Conservation (phyloP, 1,140 invertebrate species). For the Panagrolaimus sp. region DNA sequence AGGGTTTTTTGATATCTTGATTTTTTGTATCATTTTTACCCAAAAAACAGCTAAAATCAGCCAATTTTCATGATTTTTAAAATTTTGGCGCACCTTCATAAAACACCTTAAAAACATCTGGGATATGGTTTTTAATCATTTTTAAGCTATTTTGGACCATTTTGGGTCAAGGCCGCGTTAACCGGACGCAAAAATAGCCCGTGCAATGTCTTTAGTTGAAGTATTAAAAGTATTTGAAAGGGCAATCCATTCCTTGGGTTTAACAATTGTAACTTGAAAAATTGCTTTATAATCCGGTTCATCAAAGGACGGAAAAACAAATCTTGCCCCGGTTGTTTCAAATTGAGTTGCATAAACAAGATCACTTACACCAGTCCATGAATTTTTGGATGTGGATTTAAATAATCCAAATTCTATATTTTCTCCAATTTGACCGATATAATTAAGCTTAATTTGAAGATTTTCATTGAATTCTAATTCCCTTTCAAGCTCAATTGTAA, state of each 20-base stretch:
- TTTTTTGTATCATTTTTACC: too few species aligned
- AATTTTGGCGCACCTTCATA: too few species aligned
- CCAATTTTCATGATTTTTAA: too few species aligned
- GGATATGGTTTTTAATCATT: too few species aligned
- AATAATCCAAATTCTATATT: background rate
- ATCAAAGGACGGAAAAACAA: slow-evolving; percentile 36
- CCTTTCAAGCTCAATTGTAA: background rate
- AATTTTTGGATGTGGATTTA: background rate
- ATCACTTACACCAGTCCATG: background rate
- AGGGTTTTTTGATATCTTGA: too few species aligned
- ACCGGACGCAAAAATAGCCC: too few species aligned
- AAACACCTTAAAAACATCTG: too few species aligned
- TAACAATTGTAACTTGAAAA: background rate
- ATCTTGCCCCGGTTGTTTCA: slow-evolving; percentile 49
- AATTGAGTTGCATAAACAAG: slow-evolving; percentile 35
- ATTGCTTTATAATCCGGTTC: slow-evolving; percentile 8
- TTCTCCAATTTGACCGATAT: background rate
- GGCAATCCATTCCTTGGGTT: background rate
- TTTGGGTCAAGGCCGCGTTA: too few species aligned
- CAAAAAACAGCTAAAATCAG: too few species aligned
- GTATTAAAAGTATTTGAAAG: background rate
- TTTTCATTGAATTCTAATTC: background rate
- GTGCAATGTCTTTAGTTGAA: background rate
- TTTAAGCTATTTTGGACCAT: too few species aligned
- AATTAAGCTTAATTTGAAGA: background rate